phyloP scores from a whole-genome alignment of 2,113 vertebrate genomes.

The Rana temporaria region DNA sequence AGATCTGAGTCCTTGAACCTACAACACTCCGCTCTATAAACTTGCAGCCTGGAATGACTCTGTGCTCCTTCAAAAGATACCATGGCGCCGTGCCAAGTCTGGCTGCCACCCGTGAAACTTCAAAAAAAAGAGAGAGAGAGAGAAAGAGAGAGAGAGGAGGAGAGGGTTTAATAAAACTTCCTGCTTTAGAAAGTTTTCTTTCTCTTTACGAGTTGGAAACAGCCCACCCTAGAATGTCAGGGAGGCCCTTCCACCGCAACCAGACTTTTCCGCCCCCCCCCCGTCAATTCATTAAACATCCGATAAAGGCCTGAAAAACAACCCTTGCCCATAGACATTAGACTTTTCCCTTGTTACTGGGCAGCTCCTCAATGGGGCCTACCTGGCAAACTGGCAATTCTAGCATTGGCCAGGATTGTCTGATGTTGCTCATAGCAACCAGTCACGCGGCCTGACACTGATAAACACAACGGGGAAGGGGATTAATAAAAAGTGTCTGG shows the following conservation, averaged over 20 bases:
- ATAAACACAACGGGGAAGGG: too few relatives aligned
- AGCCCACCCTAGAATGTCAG: slow-evolving; percentile 55
- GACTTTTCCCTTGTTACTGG: too few relatives aligned
- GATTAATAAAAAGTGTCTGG: too few relatives aligned
- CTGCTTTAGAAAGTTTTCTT: slow-evolving; percentile 69
- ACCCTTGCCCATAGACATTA: too few relatives aligned
- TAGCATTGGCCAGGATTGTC: too few relatives aligned
- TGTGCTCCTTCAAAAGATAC: slow-evolving; percentile 69
- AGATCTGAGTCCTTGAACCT: slow-evolving; percentile 79
- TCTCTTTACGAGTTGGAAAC: slow-evolving; percentile 70
- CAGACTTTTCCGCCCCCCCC: neutral
- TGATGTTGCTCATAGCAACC: too few relatives aligned
- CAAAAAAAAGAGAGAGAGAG: neutral
- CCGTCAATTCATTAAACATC: too few relatives aligned
- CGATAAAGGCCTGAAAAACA: too few relatives aligned
- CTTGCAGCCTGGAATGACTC: slow-evolving; percentile 73
- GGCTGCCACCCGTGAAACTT: slow-evolving; percentile 54
- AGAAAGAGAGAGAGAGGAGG: too few relatives aligned
- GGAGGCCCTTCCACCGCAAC: neutral
- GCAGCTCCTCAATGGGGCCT: too few relatives aligned
- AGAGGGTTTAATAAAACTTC: slow-evolving; percentile 56
- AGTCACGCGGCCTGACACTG: too few relatives aligned
- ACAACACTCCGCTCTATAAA: slow-evolving; percentile 79
- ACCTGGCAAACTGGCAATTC: too few relatives aligned
- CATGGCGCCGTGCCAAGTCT: slow-evolving; percentile 68